Conservation (phyloP, 2,113 vertebrate genomes). For the Steatornis caripensis region DNA sequence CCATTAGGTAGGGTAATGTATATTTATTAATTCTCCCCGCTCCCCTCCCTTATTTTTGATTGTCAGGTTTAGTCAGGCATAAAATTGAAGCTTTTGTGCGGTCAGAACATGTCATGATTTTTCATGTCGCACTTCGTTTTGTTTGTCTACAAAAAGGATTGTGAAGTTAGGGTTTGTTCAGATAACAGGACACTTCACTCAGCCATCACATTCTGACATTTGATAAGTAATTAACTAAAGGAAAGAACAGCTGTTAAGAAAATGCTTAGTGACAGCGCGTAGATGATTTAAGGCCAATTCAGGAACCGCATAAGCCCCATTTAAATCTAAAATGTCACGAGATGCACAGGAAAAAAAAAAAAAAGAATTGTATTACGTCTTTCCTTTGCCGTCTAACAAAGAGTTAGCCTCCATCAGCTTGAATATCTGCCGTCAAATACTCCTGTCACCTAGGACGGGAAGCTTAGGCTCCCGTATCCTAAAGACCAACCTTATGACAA, state of each 20-base stretch:
- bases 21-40: background rate
- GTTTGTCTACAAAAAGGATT: conserved; percentile 5
- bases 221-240: conserved; percentile 34
- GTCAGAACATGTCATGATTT: conserved; percentile 15
- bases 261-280: conserved; percentile 14
- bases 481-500: background rate
- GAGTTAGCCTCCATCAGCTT: background rate
- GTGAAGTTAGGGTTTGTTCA: background rate
- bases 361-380: background rate
- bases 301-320: background rate
- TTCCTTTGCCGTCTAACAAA: background rate
- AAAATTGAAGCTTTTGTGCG: conserved; percentile 31
- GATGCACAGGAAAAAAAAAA: background rate
- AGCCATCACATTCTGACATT: conserved; percentile 20
- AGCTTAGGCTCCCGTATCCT: background rate
- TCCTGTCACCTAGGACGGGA: background rate
- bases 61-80: conserved; percentile 30
- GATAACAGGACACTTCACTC: conserved; percentile 12
- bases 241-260: conserved; percentile 41
- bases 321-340: conserved; percentile 22
- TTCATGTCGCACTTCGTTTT: background rate
- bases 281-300: conserved; percentile 26
- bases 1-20: background rate
- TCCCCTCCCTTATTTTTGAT: background rate
- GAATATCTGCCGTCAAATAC: background rate